These are phyloP conservation scores for Taphrorychus bicolor DNA, from an alignment of 2,888 invertebrate species.

Conservation along the genomic window DNA sequence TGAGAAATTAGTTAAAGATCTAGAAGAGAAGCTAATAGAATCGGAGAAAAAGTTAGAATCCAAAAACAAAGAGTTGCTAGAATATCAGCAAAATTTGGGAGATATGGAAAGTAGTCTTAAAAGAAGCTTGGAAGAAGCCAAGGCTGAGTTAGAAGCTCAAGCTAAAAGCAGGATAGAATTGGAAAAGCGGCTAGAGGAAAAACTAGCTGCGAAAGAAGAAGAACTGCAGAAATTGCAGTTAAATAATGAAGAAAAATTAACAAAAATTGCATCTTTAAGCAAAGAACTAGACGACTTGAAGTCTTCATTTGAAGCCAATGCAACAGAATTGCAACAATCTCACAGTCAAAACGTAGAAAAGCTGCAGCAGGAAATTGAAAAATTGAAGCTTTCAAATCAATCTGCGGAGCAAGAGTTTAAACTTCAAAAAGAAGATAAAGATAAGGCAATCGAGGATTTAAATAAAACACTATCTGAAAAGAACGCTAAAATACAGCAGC, in stretches of 20 bases:
- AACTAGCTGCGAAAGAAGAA: constrained; percentile 50
- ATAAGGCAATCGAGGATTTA: constrained; percentile 42
- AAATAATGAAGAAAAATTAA: constrained; percentile 46
- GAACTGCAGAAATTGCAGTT: constrained; percentile 63
- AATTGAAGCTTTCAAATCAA: constrained; percentile 42
- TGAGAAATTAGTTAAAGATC: constrained; percentile 52
- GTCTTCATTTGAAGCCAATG: constrained; percentile 37
- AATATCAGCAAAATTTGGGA: constrained; percentile 51
- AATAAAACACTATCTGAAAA: constrained; percentile 22
- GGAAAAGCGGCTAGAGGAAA: constrained; percentile 55
- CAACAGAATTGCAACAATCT: constrained; percentile 40
- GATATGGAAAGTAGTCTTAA: constrained; percentile 47
- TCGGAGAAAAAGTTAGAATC: constrained; percentile 46
- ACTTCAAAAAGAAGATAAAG: constrained; percentile 20
- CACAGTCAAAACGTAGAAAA: constrained; percentile 32
- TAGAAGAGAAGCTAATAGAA: constrained; percentile 52
- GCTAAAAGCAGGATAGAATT: constrained; percentile 46
- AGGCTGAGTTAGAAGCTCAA: constrained; percentile 29
- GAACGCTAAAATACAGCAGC: constrained; percentile 21
- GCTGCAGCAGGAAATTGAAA: constrained; percentile 48
- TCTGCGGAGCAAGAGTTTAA: constrained; percentile 27
- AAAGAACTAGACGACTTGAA: constrained; percentile 46
- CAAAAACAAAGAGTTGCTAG: constrained; percentile 53
- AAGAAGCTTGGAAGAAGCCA: constrained; percentile 51
- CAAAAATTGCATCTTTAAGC: constrained; percentile 46